A percentile compares a stretch with the other conserved stretches of the same genome.
Conservation (phyloP, 1,140 invertebrate species). For the Zaprionus kolodkinae region DNA sequence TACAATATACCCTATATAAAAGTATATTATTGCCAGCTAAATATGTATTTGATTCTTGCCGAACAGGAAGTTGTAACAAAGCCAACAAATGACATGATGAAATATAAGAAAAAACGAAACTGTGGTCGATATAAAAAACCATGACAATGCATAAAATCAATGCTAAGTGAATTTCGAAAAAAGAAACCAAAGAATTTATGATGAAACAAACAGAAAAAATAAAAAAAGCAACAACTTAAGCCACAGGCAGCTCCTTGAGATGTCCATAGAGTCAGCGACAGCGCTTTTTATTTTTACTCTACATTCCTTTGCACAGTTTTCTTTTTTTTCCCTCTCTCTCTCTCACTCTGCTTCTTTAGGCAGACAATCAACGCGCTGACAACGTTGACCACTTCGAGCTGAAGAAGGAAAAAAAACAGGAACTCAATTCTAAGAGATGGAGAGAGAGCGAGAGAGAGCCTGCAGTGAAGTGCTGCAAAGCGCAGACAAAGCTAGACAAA, state of each 20-base stretch:
- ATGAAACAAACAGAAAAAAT: slow-evolving; percentile 22
- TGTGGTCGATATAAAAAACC: slow-evolving; percentile 21
- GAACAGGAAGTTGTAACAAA: slow-evolving; percentile 48
- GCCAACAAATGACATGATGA: slow-evolving; percentile 23
- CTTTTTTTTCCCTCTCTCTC: background rate
- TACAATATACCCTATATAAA: slow-evolving; percentile 1
- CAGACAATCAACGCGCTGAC: slow-evolving; percentile 50
- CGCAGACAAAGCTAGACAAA: background rate
- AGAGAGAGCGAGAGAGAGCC: slow-evolving; percentile 10
- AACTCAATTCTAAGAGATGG: slow-evolving; percentile 18
- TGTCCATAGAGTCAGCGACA: slow-evolving; percentile 33
- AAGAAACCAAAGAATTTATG: slow-evolving; percentile 1
- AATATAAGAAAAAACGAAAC: background rate
- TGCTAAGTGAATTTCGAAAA: slow-evolving; percentile 42
- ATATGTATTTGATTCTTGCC: slow-evolving; percentile 47
- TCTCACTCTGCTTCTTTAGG: slow-evolving; percentile 1
- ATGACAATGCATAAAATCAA: slow-evolving; percentile 62
- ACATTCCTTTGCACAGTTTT: background rate
- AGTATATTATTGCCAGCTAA: background rate
- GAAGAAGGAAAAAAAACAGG: slow-evolving; percentile 1
- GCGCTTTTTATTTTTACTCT: slow-evolving; percentile 10
- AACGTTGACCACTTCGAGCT: slow-evolving; percentile 58
- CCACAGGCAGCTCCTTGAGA: slow-evolving; percentile 58
- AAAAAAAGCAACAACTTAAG: slow-evolving; percentile 34
- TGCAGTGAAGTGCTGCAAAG: slow-evolving; percentile 17